Conservation (phyloP, 2,797 vertebrate genomes). For the Oryzias sinensis region DNA sequence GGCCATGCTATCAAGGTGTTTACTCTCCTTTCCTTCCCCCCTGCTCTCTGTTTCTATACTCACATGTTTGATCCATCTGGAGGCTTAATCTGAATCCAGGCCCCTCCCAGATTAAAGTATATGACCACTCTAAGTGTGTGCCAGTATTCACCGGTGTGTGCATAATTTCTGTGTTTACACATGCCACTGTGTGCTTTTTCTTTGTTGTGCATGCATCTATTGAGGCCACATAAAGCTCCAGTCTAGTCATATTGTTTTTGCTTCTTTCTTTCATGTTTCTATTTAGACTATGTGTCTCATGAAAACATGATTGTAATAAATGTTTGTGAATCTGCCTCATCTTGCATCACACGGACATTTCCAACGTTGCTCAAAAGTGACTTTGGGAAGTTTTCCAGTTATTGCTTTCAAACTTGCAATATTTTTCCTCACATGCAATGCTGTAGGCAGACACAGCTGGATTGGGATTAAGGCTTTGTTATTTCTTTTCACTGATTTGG, state of each 20-base stretch:
- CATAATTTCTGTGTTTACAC: neutral
- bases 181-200: neutral
- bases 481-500: conserved; percentile 26
- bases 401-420: conserved; percentile 17
- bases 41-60: conserved; percentile 1
- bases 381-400: conserved; percentile 12
- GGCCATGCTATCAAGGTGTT: neutral
- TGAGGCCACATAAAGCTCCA: neutral
- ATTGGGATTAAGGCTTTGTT: conserved; percentile 1
- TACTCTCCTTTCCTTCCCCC: neutral
- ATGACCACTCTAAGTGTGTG: conserved; percentile 2
- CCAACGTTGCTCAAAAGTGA: neutral
- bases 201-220: no score
- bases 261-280: no score
- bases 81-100: conserved; percentile 12
- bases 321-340: no score
- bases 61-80: conserved; percentile 14
- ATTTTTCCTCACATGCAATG: conserved; percentile 7
- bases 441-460: conserved; percentile 11
- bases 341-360: no score
- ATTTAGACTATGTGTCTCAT: no score
- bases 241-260: no score
- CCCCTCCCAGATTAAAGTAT: conserved; percentile 28
- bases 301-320: no score
- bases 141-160: neutral